phyloP scores from a whole-genome alignment of 2,797 vertebrate species.

The Anguilla pacifica region DNA sequence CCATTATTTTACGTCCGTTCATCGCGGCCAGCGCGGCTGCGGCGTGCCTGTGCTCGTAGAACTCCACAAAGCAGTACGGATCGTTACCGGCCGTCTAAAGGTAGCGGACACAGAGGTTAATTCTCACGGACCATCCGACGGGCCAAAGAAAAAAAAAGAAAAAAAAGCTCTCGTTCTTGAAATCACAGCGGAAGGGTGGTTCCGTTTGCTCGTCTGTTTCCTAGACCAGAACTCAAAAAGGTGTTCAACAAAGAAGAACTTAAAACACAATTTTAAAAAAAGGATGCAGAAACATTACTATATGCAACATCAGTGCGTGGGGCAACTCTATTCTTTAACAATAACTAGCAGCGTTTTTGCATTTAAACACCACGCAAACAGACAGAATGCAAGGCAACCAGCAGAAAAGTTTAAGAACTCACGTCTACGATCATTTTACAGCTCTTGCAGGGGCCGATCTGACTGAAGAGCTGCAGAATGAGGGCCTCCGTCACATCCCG shows the following conservation, averaged over 20 bases:
- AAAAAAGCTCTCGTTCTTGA: not conserved
- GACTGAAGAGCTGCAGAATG: constrained; percentile 97
- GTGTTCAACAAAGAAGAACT: not conserved
- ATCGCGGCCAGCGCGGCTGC: constrained; percentile 95
- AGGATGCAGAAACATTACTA: not conserved
- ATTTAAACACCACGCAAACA: not conserved
- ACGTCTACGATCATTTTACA: constrained; percentile 99
- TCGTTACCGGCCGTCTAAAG: constrained; percentile 94
- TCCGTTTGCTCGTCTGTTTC: not conserved
- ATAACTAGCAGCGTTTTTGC: not conserved
- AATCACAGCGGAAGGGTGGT: not conserved
- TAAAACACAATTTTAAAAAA: not conserved
- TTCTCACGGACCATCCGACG: constrained; percentile 18
- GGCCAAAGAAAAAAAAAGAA: not conserved
- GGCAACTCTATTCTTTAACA: too few relatives aligned
- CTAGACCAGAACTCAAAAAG: not conserved
- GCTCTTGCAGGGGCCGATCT: constrained; percentile 98
- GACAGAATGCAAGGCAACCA: not conserved
- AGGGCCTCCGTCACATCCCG: constrained; percentile 96
- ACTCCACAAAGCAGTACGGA: constrained; percentile 98
- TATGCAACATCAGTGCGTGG: not conserved
- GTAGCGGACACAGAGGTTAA: constrained; percentile 53
- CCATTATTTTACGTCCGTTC: constrained; percentile 99
- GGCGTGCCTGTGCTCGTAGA: constrained; percentile 96
- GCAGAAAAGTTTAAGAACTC: constrained; percentile 61